Base-by-base conservation (phyloP, 2,888 invertebrate species). In the Dicranocentrus wangi region DNA sequence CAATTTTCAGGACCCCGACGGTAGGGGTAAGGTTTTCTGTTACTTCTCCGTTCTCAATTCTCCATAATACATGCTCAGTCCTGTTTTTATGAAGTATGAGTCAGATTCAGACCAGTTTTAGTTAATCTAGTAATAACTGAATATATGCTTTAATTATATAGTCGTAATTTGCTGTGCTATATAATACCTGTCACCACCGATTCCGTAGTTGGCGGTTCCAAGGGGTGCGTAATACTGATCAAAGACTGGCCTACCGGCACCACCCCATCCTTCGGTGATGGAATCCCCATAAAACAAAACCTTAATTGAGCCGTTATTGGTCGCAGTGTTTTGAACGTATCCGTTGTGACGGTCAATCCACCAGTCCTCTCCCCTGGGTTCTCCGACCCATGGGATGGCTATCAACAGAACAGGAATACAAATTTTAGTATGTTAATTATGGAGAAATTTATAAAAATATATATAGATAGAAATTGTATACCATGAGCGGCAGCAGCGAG, bases 61-160 rank as follows among this genome's bases (percentile, higher is more conserved):
- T 86, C 91, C 91, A 91, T 13, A 91, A 87, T 7, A 91, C 87
- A 87, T 91, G 88, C 83, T 91, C 89, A 0, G 90, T 90, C 80
- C 89, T 88, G 86, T 91, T 91, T 2, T n/a, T n/a, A n/a, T n/a
- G n/a, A n/a, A n/a, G n/a, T n/a, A n/a, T n/a, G n/a, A n/a, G n/a
- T n/a, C n/a, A n/a, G n/a, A n/a, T n/a, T n/a, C n/a, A n/a, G n/a
- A n/a, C n/a, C n/a, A n/a, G n/a, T n/a, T n/a, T n/a, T n/a, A n/a
- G n/a, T n/a, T n/a, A n/a, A n/a, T n/a, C n/a, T n/a, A n/a, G n/a
- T n/a, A n/a, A n/a, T n/a, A n/a, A n/a, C n/a, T n/a, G n/a, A n/a
- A n/a, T n/a, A n/a, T n/a, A n/a, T n/a, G n/a, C n/a, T n/a, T n/a
- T n/a, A n/a, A n/a, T n/a, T n/a, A n/a, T n/a, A n/a, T n/a, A n/a